Evolutionary conservation across 2,797 vertebrate species (phyloP).

Genomic region (Rhinophrynus dorsalis): DNA sequence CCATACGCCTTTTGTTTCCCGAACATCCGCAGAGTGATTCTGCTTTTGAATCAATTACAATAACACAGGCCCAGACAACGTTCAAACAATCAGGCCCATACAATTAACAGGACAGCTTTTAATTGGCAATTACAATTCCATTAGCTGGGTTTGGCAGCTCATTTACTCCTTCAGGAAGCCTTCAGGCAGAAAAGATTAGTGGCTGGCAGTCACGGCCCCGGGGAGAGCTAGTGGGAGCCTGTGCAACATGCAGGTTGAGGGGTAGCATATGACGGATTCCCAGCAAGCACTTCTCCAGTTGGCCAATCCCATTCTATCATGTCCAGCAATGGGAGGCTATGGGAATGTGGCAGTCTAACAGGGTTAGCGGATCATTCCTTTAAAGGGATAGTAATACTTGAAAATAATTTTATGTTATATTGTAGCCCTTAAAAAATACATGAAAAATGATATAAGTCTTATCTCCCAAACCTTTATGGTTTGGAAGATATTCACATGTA

Average conservation of each 20-base stretch:
- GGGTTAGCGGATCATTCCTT: no score
- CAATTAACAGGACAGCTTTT: slow-evolving; percentile 64
- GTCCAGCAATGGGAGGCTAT: no score
- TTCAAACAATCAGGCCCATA: slow-evolving; percentile 51
- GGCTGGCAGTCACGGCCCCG: slow-evolving; percentile 1
- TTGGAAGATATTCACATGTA: no score
- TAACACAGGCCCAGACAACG: slow-evolving; percentile 21
- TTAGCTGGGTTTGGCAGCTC: slow-evolving; percentile 59
- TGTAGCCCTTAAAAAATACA: no score
- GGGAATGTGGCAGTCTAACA: no score
- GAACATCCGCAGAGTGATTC: slow-evolving; percentile 6
- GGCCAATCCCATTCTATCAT: no score
- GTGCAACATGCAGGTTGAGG: slow-evolving; percentile 3
- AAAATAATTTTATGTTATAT: no score
- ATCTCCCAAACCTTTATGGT: no score
- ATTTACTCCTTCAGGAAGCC: slow-evolving; percentile 57
- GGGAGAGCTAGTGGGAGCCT: accelerated
- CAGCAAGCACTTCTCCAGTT: neutral
- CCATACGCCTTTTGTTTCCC: neutral
- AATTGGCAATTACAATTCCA: slow-evolving; percentile 67
- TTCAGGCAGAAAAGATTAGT: slow-evolving; percentile 55
- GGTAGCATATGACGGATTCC: slow-evolving; percentile 38
- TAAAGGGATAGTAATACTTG: no score
- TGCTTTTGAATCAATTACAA: slow-evolving; percentile 37
- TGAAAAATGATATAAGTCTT: no score